Evolutionary conservation across 2,113 vertebrate species (phyloP), one percentile per base, ranked within the genome.

Genomic region (Pogona vitticeps): DNA sequence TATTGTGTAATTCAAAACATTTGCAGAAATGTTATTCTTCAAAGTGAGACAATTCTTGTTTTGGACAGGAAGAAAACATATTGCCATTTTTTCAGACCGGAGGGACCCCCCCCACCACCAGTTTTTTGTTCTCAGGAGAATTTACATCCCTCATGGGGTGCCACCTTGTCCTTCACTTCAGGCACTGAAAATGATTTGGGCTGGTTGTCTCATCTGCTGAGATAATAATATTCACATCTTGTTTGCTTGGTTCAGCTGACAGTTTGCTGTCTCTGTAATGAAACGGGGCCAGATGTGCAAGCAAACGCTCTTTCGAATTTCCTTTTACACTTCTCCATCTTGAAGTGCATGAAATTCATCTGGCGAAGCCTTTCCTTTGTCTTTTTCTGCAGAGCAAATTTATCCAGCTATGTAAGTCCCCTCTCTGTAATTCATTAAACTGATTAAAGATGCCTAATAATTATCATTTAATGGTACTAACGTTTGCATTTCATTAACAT

Each of bases 401-500:
- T 23, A 36, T 67, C 40, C 46, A 75, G 36, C 63, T 46, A 72
- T 73, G 71, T 52, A 75, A 65, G 70, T 82, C 75, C 65, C 78
- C 20, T 75, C 75, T 72, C 59, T 15, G 75, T 67, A 87, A 82
- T 58, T 81, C 78, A 65, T 81, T 65, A 86, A 73, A 73, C 58
- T 87, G 79, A 87, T 82, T 67, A 87, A 87, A 87, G 59, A 56
- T 67, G 78, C 59, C 81, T 75, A 81, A 87, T 87, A 87, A 81
- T 75, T 76, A 73, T 31, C 75, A 86, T 89, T 78, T 85, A 92
- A 89, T 31, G 76, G 65, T 63, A 81, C 52, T 31, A 52, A 52
- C 78, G 42, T 68, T 90, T 82, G 70, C 14, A 42, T 88, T 86
- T 83, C 77, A 86, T 88, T 90, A 92, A 84, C 65, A 88, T 76